Evolutionary conservation across 2,888 invertebrate genomes (phyloP).

Genomic region (Phyllotreta cruciferae): DNA sequence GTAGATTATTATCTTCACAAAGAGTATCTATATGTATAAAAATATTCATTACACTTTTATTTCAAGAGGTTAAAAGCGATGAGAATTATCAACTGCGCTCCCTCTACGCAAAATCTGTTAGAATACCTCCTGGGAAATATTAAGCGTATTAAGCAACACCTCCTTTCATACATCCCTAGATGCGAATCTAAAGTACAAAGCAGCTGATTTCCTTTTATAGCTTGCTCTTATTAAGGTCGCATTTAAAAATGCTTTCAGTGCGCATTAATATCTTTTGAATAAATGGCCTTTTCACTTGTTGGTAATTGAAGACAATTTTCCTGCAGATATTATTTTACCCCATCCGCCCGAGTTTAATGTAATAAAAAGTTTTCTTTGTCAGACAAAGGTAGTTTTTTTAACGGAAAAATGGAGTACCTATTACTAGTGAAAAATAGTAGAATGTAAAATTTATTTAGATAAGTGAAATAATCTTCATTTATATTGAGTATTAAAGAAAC

Average conservation of each 20-base stretch:
- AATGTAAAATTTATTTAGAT: too few species aligned
- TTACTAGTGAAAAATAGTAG: too few species aligned
- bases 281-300: slow-evolving; percentile 34
- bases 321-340: slow-evolving; percentile 2
- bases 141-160: slow-evolving; percentile 25
- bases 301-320: slow-evolving; percentile 28
- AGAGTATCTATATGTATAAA: not conserved
- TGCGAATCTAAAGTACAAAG: slow-evolving; percentile 32
- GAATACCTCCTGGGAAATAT: slow-evolving; percentile 17
- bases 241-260: slow-evolving; percentile 46
- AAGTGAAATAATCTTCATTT: too few species aligned
- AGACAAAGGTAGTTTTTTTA: slow-evolving; percentile 9
- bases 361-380: slow-evolving; percentile 20
- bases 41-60: not conserved
- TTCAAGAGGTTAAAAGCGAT: not conserved
- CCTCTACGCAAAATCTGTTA: slow-evolving; percentile 10
- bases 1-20: too few species aligned
- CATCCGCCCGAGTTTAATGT: slow-evolving; percentile 16
- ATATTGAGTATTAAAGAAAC: too few species aligned
- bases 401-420: too few species aligned
- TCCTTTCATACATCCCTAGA: slow-evolving; percentile 26
- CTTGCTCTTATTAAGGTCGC: slow-evolving; percentile 41
- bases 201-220: slow-evolving; percentile 43
- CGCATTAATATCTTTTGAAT: slow-evolving; percentile 40
- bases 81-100: slow-evolving; percentile 7